These are phyloP conservation scores for Drosophila vallismaia DNA, from an alignment of 2,888 invertebrate species.

Conservation along the genomic window DNA sequence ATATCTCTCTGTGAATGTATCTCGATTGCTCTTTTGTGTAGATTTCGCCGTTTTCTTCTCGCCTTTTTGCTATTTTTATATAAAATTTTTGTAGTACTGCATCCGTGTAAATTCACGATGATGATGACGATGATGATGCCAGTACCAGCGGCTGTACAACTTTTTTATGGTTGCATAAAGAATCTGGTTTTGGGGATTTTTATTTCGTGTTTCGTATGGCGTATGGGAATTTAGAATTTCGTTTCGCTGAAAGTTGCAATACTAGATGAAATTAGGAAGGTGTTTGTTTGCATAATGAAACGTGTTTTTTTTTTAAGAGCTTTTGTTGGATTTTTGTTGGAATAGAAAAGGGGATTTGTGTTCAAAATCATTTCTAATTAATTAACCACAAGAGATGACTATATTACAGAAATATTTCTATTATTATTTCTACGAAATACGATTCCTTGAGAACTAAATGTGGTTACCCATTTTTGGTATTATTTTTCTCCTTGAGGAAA, in stretches of 20 bases:
- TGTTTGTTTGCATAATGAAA: background rate
- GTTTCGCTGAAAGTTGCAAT: constrained; percentile 4
- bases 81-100: constrained; percentile 9
- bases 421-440: background rate
- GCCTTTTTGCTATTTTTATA: constrained; percentile 26
- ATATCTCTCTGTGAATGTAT: constrained; percentile 36
- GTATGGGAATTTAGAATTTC: constrained; percentile 18
- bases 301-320: background rate
- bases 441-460: background rate
- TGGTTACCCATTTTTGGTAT: background rate
- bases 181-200: constrained; percentile 31
- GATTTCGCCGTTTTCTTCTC: constrained; percentile 22
- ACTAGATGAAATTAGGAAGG: constrained; percentile 7
- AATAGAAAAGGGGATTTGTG: too few relatives aligned
- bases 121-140: too few relatives aligned
- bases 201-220: constrained; percentile 2
- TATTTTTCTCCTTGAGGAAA: background rate
- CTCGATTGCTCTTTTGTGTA: constrained; percentile 10
- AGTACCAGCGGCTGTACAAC: constrained; percentile 11
- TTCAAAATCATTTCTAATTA: background rate
- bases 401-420: background rate
- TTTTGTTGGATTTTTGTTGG: too few relatives aligned
- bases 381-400: background rate
- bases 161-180: constrained; percentile 20
- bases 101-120: constrained; percentile 32